phyloP scores from a whole-genome alignment of 2,797 vertebrate genomes.

The Cetoscarus ocellatus region DNA sequence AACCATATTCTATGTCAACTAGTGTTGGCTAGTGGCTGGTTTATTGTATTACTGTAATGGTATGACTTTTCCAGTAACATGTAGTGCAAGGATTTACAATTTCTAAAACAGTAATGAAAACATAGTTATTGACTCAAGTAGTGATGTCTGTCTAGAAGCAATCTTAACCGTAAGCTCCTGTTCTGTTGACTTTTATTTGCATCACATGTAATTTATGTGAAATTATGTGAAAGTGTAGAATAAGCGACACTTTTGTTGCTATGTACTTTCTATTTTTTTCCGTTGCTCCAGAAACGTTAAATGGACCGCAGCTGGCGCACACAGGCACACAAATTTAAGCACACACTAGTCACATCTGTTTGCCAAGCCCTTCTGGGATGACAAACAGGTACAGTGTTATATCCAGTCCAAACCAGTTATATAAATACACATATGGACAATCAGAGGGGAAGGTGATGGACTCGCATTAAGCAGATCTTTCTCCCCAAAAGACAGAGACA shows the following conservation, averaged over 20 bases:
- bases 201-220: not conserved
- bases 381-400: slow-evolving; percentile 20
- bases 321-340: slow-evolving; percentile 4
- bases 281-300: slow-evolving; percentile 1
- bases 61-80: no score
- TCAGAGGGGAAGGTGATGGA: not conserved
- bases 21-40: no score
- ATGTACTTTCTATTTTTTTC: not conserved
- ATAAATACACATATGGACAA: not conserved
- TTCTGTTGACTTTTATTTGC: not conserved
- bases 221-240: not conserved
- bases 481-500: not conserved
- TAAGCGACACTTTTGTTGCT: slow-evolving; percentile 15
- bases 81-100: no score
- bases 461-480: not conserved
- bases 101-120: no score
- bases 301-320: slow-evolving; percentile 34
- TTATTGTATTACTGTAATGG: no score
- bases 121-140: no score
- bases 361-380: slow-evolving; percentile 26
- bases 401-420: slow-evolving; percentile 13
- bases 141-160: no score
- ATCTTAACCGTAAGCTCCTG: not conserved
- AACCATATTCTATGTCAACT: no score
- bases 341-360: slow-evolving; percentile 41